Base-by-base conservation (phyloP, 23 tunicate genomes). In the Clavelina lepadiformis region DNA sequence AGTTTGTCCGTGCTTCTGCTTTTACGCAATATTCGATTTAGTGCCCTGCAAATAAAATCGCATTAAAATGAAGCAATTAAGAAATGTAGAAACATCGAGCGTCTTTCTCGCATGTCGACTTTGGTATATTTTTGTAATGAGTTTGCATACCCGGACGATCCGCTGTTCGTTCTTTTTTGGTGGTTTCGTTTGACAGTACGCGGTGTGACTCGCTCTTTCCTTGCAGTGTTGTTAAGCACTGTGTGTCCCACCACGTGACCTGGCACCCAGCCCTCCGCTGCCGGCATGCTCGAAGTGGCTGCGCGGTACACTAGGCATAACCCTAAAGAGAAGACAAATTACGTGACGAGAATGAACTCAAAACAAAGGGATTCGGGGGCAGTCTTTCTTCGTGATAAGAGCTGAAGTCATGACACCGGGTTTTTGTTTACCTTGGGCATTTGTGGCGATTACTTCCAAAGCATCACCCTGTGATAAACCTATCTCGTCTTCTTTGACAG, bases 241-340 rank as follows among this genome's bases (percentile, higher is more conserved):
- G 45, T 31, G 33, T 28, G 58, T 28, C 97, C 83, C 51, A 89
- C 27, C 61, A 89, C 97, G 69, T 70, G 73, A 26, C 89, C 89
- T 0, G 97, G 97, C 26, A 89, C 46, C 97, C 97, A 89, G 15
- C 97, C 97, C 34, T 89, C 97, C 13, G 97, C 97, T 2, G 91
- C 97, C 2, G 89, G 97, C 7, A 33, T 20, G 7, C 67, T 36
- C 18, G 69, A 46, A 13, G 57, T 38, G 31, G 82, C 78, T 4
- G 89, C 79, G 47, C 97, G 63, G 33, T 81, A 71, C 31, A 89
- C 89, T 1, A 89, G 64, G 58, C 84, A 89, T 31, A 66, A 31
- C 35, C 89, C 89, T 86, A 69, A 46, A 45, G 15, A 15, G 15
- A 41, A 15, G 15, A 41, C 49, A 15, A 41, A 15, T 8, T 41